Evolutionary conservation across 2,797 vertebrate species (phyloP).

Genomic region (Chromobotia macracanthus): DNA sequence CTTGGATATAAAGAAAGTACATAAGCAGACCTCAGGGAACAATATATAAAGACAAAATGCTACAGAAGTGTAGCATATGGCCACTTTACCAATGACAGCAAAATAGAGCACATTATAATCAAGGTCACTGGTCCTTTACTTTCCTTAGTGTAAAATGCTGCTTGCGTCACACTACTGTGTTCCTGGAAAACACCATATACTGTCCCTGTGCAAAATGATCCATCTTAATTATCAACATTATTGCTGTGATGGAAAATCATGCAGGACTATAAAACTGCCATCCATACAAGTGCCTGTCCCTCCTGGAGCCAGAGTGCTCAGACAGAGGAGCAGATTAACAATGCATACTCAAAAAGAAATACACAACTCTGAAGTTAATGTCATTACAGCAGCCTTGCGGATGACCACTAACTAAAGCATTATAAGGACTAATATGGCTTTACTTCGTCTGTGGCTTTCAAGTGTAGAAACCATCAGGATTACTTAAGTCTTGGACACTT

Average conservation of each 20-base stretch:
- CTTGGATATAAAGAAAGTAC: neutral
- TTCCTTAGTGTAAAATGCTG: slow-evolving; percentile 1
- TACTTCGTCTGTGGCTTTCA: slow-evolving; percentile 5
- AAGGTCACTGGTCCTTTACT: neutral
- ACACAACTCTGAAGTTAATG: slow-evolving; percentile 16
- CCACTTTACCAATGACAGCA: neutral
- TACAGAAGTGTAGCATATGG: neutral
- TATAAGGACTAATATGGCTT: slow-evolving; percentile 13
- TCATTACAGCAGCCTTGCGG: neutral
- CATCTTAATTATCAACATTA: slow-evolving; percentile 10
- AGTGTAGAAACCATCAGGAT: slow-evolving; percentile 6
- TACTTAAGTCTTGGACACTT: neutral
- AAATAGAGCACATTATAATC: neutral
- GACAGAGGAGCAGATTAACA: neutral
- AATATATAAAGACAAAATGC: neutral
- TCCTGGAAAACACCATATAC: slow-evolving; percentile 4
- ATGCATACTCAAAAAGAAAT: slow-evolving; percentile 6
- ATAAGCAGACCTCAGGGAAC: neutral
- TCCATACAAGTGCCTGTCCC: slow-evolving; percentile 16
- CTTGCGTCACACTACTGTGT: neutral
- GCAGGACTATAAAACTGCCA: neutral
- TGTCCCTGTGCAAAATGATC: neutral
- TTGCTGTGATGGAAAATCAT: slow-evolving; percentile 19
- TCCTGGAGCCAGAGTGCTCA: slow-evolving; percentile 11
- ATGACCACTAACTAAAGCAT: slow-evolving; percentile 12